Conservation (phyloP, 2,888 invertebrate genomes). For the Erynnis tages region DNA sequence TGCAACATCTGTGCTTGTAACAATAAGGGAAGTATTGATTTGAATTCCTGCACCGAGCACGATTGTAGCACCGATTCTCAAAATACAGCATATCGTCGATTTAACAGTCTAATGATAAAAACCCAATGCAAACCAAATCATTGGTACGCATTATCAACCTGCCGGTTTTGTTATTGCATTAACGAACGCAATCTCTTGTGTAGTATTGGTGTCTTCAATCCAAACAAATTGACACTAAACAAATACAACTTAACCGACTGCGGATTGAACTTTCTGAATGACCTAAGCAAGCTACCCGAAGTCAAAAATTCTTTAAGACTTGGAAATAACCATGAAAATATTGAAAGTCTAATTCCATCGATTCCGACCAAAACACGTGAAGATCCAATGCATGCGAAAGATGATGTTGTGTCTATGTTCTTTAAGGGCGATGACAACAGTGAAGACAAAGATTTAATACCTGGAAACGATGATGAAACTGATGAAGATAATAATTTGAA, state of each 20-base stretch:
- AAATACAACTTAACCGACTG: slow-evolving; percentile 51
- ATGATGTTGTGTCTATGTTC: background rate
- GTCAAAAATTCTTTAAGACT: slow-evolving; percentile 25
- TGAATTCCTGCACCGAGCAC: slow-evolving; percentile 54
- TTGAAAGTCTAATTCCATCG: no score
- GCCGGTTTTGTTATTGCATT: slow-evolving; percentile 62
- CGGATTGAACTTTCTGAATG: slow-evolving; percentile 38
- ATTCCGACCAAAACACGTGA: no score
- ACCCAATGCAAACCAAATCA: slow-evolving; percentile 49
- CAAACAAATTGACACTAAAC: slow-evolving; percentile 43
- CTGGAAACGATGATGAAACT: slow-evolving; percentile 21
- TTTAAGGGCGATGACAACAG: background rate
- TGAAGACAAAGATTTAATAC: slow-evolving; percentile 25
- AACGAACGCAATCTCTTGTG: slow-evolving; percentile 57
- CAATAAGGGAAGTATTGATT: slow-evolving; percentile 44
- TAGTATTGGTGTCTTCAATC: slow-evolving; percentile 42
- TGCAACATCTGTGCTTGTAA: slow-evolving; percentile 63
- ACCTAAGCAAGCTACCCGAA: slow-evolving; percentile 25
- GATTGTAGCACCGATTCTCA: slow-evolving; percentile 38
- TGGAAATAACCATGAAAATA: slow-evolving; percentile 2
- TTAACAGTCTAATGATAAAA: slow-evolving; percentile 36
- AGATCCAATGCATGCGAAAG: background rate
- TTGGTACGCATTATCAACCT: slow-evolving; percentile 62
- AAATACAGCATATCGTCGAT: slow-evolving; percentile 20
- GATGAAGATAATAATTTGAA: background rate